Conservation (phyloP, 2,797 vertebrate genomes). For the Picus viridis region DNA sequence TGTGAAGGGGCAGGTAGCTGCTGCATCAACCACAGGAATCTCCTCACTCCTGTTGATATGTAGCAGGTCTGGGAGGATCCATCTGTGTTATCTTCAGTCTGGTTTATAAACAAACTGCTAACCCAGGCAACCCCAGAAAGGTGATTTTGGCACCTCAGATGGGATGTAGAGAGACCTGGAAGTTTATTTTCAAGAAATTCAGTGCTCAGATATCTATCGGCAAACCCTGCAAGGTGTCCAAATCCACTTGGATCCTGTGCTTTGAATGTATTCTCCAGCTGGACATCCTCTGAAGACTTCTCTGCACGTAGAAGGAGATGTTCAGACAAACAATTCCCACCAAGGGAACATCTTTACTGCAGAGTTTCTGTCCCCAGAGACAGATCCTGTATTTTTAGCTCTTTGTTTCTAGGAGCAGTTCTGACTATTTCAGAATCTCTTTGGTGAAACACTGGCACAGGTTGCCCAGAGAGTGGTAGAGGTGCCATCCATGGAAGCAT, state of each 20-base stretch:
- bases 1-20: background rate
- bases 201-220: background rate
- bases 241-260: background rate
- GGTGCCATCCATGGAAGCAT: too few relatives aligned
- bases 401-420: background rate
- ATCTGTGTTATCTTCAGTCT: background rate
- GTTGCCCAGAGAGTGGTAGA: too few relatives aligned
- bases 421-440: background rate
- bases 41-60: background rate
- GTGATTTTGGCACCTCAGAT: background rate
- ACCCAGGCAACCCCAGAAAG: background rate
- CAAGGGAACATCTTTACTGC: background rate
- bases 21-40: background rate
- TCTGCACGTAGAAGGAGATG: background rate
- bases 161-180: background rate
- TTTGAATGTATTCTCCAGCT: background rate
- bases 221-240: background rate
- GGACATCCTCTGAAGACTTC: background rate
- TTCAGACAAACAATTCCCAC: background rate
- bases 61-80: background rate
- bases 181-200: background rate
- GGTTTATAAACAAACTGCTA: background rate
- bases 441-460: too few relatives aligned
- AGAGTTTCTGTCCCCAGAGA: background rate
- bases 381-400: background rate